These are phyloP conservation scores for Pogona vitticeps DNA, from an alignment of 2,113 vertebrate species.

Conservation along the genomic window DNA sequence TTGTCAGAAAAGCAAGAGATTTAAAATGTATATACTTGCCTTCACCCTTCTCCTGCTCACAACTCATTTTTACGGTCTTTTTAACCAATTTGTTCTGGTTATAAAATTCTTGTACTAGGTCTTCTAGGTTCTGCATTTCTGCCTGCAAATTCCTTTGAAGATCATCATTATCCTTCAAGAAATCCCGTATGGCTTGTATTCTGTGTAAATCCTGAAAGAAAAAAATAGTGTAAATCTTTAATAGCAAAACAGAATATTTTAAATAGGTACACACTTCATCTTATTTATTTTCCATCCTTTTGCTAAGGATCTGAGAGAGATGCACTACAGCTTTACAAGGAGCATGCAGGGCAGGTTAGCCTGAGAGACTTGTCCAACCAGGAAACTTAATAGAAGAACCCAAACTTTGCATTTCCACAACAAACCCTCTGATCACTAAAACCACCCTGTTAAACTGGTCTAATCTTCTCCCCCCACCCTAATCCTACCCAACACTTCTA, in stretches of 20 bases:
- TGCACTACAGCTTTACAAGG: not conserved
- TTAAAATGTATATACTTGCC: conserved; percentile 22
- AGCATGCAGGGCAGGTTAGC: not conserved
- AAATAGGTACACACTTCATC: not conserved
- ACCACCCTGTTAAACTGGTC: not conserved
- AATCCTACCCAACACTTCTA: not conserved
- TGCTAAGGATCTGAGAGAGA: not conserved
- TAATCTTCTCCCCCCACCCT: no score
- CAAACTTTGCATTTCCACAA: no score
- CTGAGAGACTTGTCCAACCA: not conserved
- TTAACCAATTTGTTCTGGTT: not conserved
- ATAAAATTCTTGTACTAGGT: conserved; percentile 15
- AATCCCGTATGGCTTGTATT: conserved; percentile 23
- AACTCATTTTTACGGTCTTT: not conserved
- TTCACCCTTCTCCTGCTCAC: conserved; percentile 14
- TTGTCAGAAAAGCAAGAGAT: not conserved
- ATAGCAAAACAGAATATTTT: not conserved
- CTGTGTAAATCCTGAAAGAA: not conserved
- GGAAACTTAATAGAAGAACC: not conserved
- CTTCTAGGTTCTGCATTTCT: conserved; percentile 27
- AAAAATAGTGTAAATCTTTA: not conserved
- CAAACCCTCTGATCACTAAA: not conserved
- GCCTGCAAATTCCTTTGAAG: conserved; percentile 33
- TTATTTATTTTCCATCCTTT: not conserved
- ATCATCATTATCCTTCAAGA: conserved; percentile 33